Percentiles rank a stretch among this genome's conserved stretches.
Conservation (phyloP, 2,797 vertebrate genomes). For the Microchirus variegatus region DNA sequence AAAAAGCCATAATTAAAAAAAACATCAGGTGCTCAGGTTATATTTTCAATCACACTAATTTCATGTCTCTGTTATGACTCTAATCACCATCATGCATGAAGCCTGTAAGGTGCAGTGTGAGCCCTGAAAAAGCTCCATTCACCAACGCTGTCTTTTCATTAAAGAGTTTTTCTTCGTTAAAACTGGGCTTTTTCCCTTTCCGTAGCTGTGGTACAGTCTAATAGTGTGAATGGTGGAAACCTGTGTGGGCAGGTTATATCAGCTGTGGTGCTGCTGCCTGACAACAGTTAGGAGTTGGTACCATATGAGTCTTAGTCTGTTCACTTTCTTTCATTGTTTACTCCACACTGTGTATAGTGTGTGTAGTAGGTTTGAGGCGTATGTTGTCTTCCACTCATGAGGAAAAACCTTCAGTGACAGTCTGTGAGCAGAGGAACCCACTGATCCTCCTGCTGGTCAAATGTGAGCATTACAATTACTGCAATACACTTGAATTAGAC, state of each 20-base stretch:
- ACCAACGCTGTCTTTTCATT: neutral
- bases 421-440: constrained; percentile 24
- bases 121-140: no score
- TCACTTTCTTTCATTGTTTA: neutral
- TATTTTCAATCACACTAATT: constrained; percentile 47
- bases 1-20: no score
- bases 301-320: neutral
- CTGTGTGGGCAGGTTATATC: constrained; percentile 6
- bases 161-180: no score
- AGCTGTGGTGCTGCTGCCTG: neutral
- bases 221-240: constrained; percentile 12
- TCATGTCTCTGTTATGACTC: constrained; percentile 27
- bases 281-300: neutral
- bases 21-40: neutral
- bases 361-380: constrained; percentile 2
- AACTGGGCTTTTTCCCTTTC: no score
- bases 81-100: constrained; percentile 8
- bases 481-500: constrained; percentile 24
- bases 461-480: constrained; percentile 45
- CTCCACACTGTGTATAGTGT: neutral
- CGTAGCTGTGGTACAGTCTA: neutral
- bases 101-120: neutral
- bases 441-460: constrained; percentile 63
- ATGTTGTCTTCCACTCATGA: constrained; percentile 3
- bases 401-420: constrained; percentile 12